A percentile compares a stretch with the other conserved stretches of the same genome.
These are phyloP conservation scores for Neelides folsomi DNA, from an alignment of 2,888 invertebrate genomes.

Conservation along the genomic window DNA sequence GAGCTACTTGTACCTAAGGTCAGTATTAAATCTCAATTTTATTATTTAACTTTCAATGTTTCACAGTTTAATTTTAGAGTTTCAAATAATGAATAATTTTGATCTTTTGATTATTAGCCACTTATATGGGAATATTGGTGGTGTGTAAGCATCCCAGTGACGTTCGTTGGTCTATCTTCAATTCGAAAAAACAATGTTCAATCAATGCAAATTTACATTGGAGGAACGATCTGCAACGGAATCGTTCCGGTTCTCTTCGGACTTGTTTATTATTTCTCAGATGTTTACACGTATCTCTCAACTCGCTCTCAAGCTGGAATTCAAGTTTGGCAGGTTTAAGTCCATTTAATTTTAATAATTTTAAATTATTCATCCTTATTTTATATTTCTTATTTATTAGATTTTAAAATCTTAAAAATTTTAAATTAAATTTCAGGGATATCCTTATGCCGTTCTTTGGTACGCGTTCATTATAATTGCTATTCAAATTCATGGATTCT, in stretches of 20 bases:
- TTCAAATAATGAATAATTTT: conserved; percentile 7
- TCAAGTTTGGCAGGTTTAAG: conserved; percentile 64
- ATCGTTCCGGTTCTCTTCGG: conserved; percentile 70
- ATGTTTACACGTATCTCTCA: conserved; percentile 65
- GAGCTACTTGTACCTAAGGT: conserved; percentile 79
- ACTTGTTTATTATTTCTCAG: conserved; percentile 64
- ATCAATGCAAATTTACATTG: conserved; percentile 63
- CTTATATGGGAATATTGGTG: conserved; percentile 89
- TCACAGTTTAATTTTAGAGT: conserved; percentile 6
- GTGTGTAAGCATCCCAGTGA: conserved; percentile 68
- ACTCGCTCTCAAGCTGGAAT: conserved; percentile 55
- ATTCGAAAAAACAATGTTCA: conserved; percentile 68
- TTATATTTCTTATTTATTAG: conserved; percentile 12
- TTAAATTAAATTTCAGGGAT: conserved; percentile 49
- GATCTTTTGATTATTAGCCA: conserved; percentile 47
- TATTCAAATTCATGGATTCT: conserved; percentile 76
- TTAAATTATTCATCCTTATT: background rate
- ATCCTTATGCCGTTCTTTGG: conserved; percentile 84
- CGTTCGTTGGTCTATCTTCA: conserved; percentile 72
- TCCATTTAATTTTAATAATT: conserved; percentile 3
- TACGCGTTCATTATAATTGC: conserved; percentile 76
- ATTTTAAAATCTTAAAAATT: conserved; percentile 16
- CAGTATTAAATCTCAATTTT: too few relatives aligned
- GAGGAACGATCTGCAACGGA: conserved; percentile 64
- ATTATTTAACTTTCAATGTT: background rate